Conservation (phyloP, 2,888 invertebrate genomes). For the Habroteleia sp. region DNA sequence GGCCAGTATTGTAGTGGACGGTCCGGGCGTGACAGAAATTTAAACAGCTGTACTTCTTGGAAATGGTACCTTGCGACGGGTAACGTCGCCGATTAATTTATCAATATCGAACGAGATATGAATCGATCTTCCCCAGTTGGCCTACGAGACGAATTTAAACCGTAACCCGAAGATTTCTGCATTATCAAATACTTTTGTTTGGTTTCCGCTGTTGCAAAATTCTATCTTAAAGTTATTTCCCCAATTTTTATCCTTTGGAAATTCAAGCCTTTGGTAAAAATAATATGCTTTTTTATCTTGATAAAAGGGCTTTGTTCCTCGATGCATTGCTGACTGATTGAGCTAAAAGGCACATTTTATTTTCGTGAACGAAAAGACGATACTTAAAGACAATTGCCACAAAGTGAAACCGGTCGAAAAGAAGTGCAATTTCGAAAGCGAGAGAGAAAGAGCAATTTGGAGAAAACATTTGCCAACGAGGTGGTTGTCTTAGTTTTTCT, state of each 20-base stretch:
- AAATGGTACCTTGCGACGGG: no score
- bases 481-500: background rate
- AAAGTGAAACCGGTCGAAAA: conserved; percentile 12
- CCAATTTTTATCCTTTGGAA: background rate
- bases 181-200: no score
- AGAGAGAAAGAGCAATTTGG: background rate
- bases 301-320: background rate
- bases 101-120: no score
- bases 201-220: no score
- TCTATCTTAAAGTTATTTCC: no score
- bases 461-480: background rate
- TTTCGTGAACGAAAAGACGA: conserved; percentile 27
- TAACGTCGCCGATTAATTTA: no score
- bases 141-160: no score
- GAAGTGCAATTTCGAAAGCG: conserved; percentile 2
- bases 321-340: conserved; percentile 14
- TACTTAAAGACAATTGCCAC: conserved; percentile 26
- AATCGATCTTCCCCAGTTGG: no score
- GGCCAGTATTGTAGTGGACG: no score
- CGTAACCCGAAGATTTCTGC: no score
- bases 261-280: background rate
- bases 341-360: conserved; percentile 18
- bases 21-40: no score
- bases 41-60: no score
- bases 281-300: background rate